Base-by-base conservation (phyloP, 1,140 invertebrate genomes). In the Steinernema khuongi region DNA sequence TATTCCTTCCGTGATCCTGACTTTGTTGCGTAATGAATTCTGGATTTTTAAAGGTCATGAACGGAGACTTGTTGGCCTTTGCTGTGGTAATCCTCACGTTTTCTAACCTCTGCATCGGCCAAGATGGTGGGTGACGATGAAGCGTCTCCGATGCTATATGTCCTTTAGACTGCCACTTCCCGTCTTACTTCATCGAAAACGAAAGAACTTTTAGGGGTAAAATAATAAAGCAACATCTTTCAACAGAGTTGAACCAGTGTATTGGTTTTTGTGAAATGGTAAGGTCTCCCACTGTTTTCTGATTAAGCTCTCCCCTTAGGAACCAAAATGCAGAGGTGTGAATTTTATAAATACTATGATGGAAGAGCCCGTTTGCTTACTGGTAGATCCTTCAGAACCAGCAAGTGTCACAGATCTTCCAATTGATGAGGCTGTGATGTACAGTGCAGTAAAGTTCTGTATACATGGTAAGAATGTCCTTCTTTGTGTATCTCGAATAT, bases 1-100 rank as follows among this genome's bases (percentile, higher is more conserved):
- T 22, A 22, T 4, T 14, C 50, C 14, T 60, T 14, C 50, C 50
- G 50, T 60, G 50, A 60, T 17, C 50, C 26, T 60, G 50, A 60
- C 50, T 60, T 60, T 60, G 50, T 60, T 60, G 50, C 50, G 50
- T 60, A 60, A 60, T 26, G 36, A 41, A 11, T 26, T 60, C 50
- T n/a, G 36, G n/a, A 11, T 60, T 2, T 60, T 60, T 60, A n/a
- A 7, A 60, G 22, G 50, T 22, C 4, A 60, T 60, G 50, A 60
- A 26, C 14, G 22, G 11, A 7, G 14, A 14, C 7, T 60, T 11
- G 11, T 60, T 22, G 50, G 4, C 50, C 4, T 60, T 60, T 26
- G 14, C 50, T 11, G 11, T 26, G 14, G 14, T 11, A 22, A n/a
- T 14, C 50, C 26, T 2, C 7, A 60, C 19, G 50, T 26, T 22